These are phyloP conservation scores for Drosophila leonis DNA, from an alignment of 2,888 invertebrate species.

Conservation along the genomic window DNA sequence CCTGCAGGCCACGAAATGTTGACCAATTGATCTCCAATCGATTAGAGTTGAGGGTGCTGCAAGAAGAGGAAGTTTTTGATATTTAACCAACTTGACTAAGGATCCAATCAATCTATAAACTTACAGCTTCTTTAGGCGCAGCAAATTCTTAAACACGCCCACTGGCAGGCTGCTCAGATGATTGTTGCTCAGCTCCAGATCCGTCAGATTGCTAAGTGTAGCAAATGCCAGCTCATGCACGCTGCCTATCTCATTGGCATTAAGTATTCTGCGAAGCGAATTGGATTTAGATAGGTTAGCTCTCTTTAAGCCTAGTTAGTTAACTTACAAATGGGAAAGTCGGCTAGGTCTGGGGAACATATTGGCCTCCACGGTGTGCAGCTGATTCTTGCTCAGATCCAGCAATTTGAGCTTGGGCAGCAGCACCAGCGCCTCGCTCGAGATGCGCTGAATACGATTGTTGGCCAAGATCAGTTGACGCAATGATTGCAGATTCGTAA, in stretches of 20 bases:
- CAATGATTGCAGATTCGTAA: constrained; percentile 91
- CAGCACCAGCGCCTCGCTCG: constrained; percentile 95
- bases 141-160: constrained; percentile 90
- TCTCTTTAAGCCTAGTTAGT: not conserved
- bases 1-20: constrained; percentile 91
- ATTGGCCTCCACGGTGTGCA: constrained; percentile 83
- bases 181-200: constrained; percentile 93
- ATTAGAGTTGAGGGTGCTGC: constrained; percentile 79
- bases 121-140: constrained; percentile 90
- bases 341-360: constrained; percentile 86
- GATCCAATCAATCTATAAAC: constrained; percentile 74
- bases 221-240: constrained; percentile 91
- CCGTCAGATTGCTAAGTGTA: constrained; percentile 89
- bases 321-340: constrained; percentile 76
- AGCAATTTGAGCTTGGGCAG: constrained; percentile 86
- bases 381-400: constrained; percentile 86
- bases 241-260: constrained; percentile 90
- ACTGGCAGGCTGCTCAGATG: constrained; percentile 89
- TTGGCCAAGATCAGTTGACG: constrained; percentile 91
- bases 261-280: constrained; percentile 87
- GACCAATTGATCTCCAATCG: constrained; percentile 90
- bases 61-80: not conserved
- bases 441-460: constrained; percentile 92
- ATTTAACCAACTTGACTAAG: not conserved
- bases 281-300: constrained; percentile 1